These are phyloP conservation scores for Temnothorax unifasciatus DNA, from an alignment of 2,888 invertebrate genomes.

Conservation along the genomic window DNA sequence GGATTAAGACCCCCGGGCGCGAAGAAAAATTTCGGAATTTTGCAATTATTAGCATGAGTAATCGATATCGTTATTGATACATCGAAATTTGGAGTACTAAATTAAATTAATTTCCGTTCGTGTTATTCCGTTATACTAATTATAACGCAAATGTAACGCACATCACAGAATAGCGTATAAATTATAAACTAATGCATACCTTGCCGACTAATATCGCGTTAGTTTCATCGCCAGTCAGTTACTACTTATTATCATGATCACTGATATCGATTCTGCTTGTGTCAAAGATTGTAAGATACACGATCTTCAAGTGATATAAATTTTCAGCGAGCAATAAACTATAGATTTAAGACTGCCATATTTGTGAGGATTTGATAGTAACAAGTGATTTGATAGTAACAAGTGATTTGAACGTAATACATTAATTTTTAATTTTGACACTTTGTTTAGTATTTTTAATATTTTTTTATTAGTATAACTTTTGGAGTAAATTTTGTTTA, in stretches of 20 bases:
- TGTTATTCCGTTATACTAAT: not conserved
- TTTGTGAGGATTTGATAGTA: not conserved
- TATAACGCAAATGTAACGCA: not conserved
- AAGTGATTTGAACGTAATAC: not conserved
- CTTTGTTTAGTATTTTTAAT: not conserved
- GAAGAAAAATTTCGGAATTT: not conserved
- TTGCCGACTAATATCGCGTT: not conserved
- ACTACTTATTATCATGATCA: not conserved
- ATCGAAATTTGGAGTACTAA: not conserved
- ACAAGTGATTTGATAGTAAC: not conserved
- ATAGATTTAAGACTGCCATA: not conserved
- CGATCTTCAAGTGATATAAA: not conserved
- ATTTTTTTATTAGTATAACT: constrained; percentile 4
- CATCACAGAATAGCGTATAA: not conserved
- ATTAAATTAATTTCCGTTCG: not conserved
- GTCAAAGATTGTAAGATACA: not conserved
- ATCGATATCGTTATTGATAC: not conserved
- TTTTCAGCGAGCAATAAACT: not conserved
- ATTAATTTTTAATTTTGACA: not conserved
- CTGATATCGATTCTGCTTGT: not conserved
- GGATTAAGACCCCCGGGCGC: not conserved
- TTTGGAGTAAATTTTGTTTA: not conserved
- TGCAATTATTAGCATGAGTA: not conserved
- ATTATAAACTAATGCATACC: too few relatives aligned
- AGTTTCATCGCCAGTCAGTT: not conserved